Conservation (phyloP, 2,888 invertebrate genomes). For the Mesoligia furuncula region DNA sequence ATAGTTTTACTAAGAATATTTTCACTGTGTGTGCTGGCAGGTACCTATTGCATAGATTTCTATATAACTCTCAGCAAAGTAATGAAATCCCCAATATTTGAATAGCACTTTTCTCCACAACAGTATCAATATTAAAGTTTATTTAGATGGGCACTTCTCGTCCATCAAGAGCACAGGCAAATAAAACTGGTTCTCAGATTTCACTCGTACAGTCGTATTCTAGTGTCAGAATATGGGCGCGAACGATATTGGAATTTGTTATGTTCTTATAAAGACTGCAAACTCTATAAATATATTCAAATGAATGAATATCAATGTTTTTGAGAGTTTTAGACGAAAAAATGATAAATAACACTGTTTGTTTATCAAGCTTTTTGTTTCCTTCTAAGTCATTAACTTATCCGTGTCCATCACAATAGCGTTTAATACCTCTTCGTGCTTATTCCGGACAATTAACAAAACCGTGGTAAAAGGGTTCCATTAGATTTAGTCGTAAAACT, state of each 20-base stretch:
- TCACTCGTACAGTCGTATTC: slow-evolving; percentile 69
- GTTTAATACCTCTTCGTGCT: slow-evolving; percentile 33
- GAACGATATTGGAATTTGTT: slow-evolving; percentile 35
- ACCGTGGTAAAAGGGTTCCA: slow-evolving; percentile 65
- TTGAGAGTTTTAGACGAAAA: background rate
- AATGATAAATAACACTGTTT: background rate
- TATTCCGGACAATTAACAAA: slow-evolving; percentile 46
- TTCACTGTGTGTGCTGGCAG: background rate
- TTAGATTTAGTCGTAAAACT: slow-evolving; percentile 69
- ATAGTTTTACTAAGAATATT: background rate
- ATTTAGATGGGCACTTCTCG: slow-evolving; percentile 57
- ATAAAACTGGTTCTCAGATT: slow-evolving; percentile 77
- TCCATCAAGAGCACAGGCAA: slow-evolving; percentile 65
- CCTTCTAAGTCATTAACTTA: slow-evolving; percentile 21
- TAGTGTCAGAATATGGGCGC: slow-evolving; percentile 69
- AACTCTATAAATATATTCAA: slow-evolving; percentile 3
- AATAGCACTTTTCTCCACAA: slow-evolving; percentile 45
- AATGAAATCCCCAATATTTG: slow-evolving; percentile 5
- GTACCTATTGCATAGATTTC: background rate
- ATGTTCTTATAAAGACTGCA: slow-evolving; percentile 22
- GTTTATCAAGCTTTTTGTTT: slow-evolving; percentile 12
- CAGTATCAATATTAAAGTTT: slow-evolving; percentile 54
- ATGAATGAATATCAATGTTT: background rate
- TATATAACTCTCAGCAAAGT: background rate
- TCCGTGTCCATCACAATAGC: slow-evolving; percentile 33